Conservation (phyloP, 2,113 vertebrate species). For the Apus apus region DNA sequence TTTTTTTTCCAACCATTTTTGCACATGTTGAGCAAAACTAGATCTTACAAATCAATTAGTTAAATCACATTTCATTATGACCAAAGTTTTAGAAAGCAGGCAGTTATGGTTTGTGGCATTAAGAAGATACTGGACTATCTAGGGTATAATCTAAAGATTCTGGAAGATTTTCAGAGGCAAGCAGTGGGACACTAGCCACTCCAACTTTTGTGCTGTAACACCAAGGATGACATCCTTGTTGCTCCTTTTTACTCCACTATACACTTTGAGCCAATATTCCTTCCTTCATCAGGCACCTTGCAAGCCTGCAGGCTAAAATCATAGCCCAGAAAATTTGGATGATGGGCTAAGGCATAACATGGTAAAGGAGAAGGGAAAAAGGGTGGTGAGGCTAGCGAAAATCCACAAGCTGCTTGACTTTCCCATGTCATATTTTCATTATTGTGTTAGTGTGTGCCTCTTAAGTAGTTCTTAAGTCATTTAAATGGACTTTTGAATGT, state of each 20-base stretch:
- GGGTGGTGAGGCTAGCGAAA: background rate
- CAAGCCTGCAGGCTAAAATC: background rate
- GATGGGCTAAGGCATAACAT: background rate
- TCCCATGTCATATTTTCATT: background rate
- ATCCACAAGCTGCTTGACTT: background rate
- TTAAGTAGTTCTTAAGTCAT: background rate
- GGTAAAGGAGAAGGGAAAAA: background rate
- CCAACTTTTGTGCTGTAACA: background rate
- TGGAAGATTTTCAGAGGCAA: background rate
- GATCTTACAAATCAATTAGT: background rate
- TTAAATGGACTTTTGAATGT: background rate
- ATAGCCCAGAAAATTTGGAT: background rate
- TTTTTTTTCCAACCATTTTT: background rate
- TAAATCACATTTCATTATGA: background rate
- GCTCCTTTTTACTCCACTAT: background rate
- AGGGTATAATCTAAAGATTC: background rate
- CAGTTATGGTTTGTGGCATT: background rate
- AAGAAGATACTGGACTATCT: background rate
- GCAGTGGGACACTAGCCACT: background rate
- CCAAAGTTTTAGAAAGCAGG: background rate
- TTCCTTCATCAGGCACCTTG: background rate
- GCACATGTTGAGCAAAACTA: background rate
- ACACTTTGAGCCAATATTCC: background rate
- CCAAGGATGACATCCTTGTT: background rate
- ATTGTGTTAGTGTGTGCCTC: background rate